Conservation (phyloP, 2,797 vertebrate genomes). For the Hipposideros larvatus region DNA sequence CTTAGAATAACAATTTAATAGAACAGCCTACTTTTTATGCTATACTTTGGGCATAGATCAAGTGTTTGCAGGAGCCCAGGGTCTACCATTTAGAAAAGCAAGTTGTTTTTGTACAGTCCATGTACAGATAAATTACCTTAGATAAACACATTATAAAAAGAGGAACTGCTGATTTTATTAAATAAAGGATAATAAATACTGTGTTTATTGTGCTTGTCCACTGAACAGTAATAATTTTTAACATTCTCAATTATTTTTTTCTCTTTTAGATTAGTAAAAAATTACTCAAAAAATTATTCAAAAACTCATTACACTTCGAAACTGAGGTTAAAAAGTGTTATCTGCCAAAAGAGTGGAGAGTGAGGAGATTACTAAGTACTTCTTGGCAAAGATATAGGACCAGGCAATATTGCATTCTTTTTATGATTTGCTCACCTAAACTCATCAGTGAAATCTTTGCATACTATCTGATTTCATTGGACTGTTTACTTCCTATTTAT, state of each 20-base stretch:
- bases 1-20: slow-evolving; percentile 67
- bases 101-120: slow-evolving; percentile 74
- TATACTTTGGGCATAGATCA: slow-evolving; percentile 51
- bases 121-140: slow-evolving; percentile 76
- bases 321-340: slow-evolving; percentile 73
- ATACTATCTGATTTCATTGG: slow-evolving; percentile 69
- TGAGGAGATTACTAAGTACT: slow-evolving; percentile 86
- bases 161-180: slow-evolving; percentile 63
- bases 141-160: slow-evolving; percentile 60
- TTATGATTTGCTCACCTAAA: slow-evolving; percentile 89
- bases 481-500: slow-evolving; percentile 70
- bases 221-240: slow-evolving; percentile 50
- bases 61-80: slow-evolving; percentile 60
- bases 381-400: slow-evolving; percentile 89
- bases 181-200: slow-evolving; percentile 65
- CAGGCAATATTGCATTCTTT: slow-evolving; percentile 84
- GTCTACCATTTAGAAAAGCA: slow-evolving; percentile 56
- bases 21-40: slow-evolving; percentile 58
- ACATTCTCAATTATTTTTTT: slow-evolving; percentile 60
- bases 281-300: slow-evolving; percentile 10
- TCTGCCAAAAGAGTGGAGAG: background rate
- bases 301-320: slow-evolving; percentile 52
- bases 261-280: slow-evolving; percentile 5
- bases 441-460: slow-evolving; percentile 48
- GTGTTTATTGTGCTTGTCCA: slow-evolving; percentile 67